Conservation (phyloP, 2,888 invertebrate genomes). For the Flexamia atlantica region DNA sequence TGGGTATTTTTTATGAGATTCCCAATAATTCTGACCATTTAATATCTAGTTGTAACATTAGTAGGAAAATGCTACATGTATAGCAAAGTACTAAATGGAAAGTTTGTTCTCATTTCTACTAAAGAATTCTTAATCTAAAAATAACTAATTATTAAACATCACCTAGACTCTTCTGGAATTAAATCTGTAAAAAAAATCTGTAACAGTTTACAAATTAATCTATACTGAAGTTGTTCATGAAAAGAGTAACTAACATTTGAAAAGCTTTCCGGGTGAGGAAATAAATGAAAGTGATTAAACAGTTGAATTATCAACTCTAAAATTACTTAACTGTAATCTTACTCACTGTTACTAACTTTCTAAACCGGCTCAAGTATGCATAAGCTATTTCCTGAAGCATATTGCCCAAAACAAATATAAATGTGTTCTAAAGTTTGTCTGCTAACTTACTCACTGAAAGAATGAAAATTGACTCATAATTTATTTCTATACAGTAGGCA, state of each 20-base stretch:
- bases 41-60: no score
- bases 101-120: no score
- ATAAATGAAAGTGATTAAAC: background rate
- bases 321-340: background rate
- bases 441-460: slow-evolving; percentile 8
- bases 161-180: background rate
- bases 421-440: slow-evolving; percentile 6
- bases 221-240: background rate
- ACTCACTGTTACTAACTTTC: background rate
- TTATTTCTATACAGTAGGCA: slow-evolving; percentile 36
- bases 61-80: no score
- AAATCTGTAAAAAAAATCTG: no score
- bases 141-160: background rate
- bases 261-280: background rate
- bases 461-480: slow-evolving; percentile 53
- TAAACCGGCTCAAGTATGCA: background rate
- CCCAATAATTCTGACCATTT: no score
- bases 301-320: background rate
- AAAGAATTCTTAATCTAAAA: no score
- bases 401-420: slow-evolving; percentile 16
- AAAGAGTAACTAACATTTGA: background rate
- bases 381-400: background rate
- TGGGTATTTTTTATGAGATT: no score
- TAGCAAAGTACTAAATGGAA: no score
- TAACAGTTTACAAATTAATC: slow-evolving; percentile 7